Conservation (phyloP, 1,140 invertebrate genomes). For the Bombus breviceps region DNA sequence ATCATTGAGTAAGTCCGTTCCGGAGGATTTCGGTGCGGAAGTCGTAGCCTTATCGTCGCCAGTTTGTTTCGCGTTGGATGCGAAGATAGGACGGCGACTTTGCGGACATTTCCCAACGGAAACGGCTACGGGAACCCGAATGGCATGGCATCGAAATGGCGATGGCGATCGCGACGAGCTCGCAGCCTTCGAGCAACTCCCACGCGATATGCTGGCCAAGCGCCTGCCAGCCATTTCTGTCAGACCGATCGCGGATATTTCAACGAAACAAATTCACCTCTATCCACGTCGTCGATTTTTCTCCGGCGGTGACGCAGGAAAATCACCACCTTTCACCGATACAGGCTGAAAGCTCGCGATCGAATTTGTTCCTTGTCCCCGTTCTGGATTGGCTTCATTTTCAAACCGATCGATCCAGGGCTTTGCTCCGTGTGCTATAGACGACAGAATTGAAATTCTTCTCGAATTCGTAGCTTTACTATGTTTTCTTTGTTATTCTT, state of each 20-base stretch:
- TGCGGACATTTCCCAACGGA: conserved; percentile 11
- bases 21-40: neutral
- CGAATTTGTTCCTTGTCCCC: conserved; percentile 7
- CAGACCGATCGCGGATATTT: conserved; percentile 14
- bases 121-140: neutral
- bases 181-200: neutral
- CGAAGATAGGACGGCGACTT: neutral
- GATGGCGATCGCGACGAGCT: neutral
- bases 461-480: neutral
- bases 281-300: conserved; percentile 44
- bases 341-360: neutral
- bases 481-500: too few relatives aligned
- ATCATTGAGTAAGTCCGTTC: neutral
- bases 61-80: conserved; percentile 3
- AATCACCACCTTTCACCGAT: conserved; percentile 8
- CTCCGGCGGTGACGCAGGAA: neutral
- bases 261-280: conserved; percentile 42
- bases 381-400: neutral
- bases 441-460: neutral
- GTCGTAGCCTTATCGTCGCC: neutral
- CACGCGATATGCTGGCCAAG: neutral
- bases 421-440: neutral
- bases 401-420: neutral
- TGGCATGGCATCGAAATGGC: neutral
- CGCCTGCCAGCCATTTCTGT: conserved; percentile 16